Percentiles rank a stretch among this genome's conserved stretches.
These are phyloP conservation scores for Hippasteria phrygiana DNA, from an alignment of 53 echinoderm and acorn worm genomes.

Conservation along the genomic window DNA sequence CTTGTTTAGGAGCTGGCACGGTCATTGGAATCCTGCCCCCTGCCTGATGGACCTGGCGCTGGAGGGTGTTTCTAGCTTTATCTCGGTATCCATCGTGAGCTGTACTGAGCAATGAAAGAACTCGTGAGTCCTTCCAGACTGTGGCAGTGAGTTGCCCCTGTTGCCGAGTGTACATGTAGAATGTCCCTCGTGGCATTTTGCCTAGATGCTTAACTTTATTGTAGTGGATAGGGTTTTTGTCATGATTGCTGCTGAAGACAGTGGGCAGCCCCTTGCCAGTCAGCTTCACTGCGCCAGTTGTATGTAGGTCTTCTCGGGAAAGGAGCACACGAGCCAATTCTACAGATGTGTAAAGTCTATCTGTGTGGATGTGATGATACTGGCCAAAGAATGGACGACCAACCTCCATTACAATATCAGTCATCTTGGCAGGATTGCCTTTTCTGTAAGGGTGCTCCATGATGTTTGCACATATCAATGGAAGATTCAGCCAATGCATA, in stretches of 20 bases:
- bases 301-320: no score
- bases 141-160: neutral
- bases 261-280: neutral
- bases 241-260: neutral
- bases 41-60: neutral
- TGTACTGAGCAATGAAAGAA: neutral
- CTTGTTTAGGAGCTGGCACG: constrained; percentile 5
- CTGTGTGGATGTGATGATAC: constrained; percentile 7
- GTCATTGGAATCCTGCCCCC: constrained; percentile 22
- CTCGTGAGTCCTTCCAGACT: constrained; percentile 4
- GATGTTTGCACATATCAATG: neutral
- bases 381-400: neutral
- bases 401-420: neutral
- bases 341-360: constrained; percentile 28
- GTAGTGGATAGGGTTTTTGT: neutral
- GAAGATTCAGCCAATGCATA: neutral
- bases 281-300: constrained; percentile 10
- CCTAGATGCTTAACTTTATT: neutral
- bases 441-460: neutral
- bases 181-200: no score
- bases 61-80: no score
- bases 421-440: neutral
- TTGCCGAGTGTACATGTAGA: no score
- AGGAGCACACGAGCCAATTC: constrained; percentile 11
- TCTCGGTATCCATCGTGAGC: no score